A percentile compares a stretch with the other conserved stretches of the same genome.
Evolutionary conservation across 2,888 invertebrate species (phyloP).

Genomic region (Druceiella hillmani): DNA sequence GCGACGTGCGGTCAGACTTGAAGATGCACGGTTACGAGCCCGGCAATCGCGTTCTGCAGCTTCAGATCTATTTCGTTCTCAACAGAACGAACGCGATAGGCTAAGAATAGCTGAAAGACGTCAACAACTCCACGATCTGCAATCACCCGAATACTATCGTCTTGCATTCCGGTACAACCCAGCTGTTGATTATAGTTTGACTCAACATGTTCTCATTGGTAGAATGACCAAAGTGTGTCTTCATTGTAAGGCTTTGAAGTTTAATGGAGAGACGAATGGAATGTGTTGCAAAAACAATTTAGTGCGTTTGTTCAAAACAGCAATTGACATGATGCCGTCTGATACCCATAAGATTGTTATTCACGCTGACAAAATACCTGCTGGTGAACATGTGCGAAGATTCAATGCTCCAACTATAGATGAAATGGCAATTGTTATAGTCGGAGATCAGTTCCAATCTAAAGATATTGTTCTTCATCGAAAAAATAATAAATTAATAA

Average conservation of each 20-base stretch:
- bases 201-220: not conserved
- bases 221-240: not conserved
- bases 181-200: not conserved
- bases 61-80: not conserved
- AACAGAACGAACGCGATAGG: not conserved
- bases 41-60: not conserved
- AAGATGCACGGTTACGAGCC: not conserved
- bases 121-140: no score
- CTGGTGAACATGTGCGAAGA: no score
- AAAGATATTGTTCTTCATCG: no score
- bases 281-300: no score
- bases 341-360: no score
- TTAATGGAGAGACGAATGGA: not conserved
- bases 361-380: no score
- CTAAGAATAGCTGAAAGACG: not conserved
- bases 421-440: no score
- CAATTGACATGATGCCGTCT: no score
- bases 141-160: not conserved
- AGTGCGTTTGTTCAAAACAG: no score
- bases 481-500: no score
- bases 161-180: not conserved
- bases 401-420: no score
- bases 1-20: not conserved
- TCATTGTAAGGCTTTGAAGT: not conserved
- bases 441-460: no score